These are phyloP conservation scores for Aphelinus atriplicis DNA, from an alignment of 1,140 invertebrate genomes.

Conservation along the genomic window DNA sequence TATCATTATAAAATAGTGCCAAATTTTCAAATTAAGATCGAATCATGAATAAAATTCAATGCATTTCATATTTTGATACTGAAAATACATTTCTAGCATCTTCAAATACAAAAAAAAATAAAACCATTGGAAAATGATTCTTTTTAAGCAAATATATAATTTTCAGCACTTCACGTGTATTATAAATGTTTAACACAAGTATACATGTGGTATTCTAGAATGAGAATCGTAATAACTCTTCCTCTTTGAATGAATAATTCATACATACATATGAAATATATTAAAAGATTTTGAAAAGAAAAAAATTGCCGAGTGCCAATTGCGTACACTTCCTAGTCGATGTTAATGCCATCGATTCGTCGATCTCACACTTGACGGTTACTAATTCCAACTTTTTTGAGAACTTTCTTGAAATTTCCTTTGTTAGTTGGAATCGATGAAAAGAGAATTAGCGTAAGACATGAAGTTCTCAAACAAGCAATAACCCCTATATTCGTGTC, in stretches of 20 bases:
- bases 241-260: slow-evolving; percentile 8
- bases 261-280: slow-evolving; percentile 6
- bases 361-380: slow-evolving; percentile 38
- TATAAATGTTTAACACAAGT: not conserved
- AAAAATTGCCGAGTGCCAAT: slow-evolving; percentile 37
- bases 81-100: no score
- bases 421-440: slow-evolving; percentile 1
- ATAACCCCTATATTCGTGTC: slow-evolving; percentile 37
- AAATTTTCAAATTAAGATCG: no score
- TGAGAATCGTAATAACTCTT: not conserved
- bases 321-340: slow-evolving; percentile 39
- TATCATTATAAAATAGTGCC: no score
- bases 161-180: no score
- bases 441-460: slow-evolving; percentile 12
- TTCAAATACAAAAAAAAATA: no score
- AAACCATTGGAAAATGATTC: no score
- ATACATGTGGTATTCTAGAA: not conserved
- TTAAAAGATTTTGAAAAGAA: slow-evolving; percentile 29
- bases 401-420: slow-evolving; percentile 4
- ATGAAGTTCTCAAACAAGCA: slow-evolving; percentile 27
- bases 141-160: no score
- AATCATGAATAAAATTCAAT: no score
- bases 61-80: no score
- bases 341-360: slow-evolving; percentile 39
- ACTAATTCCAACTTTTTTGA: slow-evolving; percentile 16